phyloP scores from a whole-genome alignment of 2,888 invertebrate genomes.

The Pristionchus entomophagus region DNA sequence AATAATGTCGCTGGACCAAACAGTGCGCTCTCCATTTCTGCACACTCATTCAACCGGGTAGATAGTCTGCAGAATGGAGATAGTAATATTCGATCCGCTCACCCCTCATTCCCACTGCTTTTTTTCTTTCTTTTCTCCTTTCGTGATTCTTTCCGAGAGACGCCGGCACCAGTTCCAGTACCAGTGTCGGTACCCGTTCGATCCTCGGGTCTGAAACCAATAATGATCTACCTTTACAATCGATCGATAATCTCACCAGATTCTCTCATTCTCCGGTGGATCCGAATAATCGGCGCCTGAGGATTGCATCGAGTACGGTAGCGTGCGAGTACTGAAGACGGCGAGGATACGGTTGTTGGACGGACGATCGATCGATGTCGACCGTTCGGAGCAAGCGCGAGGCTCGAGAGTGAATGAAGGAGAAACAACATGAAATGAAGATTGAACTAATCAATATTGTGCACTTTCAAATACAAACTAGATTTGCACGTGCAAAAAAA shows the following conservation, averaged over 20 bases:
- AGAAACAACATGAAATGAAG: no score
- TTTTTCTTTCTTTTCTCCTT: constrained; percentile 18
- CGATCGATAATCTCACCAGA: neutral
- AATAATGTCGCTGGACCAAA: no score
- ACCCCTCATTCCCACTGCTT: neutral
- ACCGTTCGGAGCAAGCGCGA: neutral
- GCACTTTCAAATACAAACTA: no score
- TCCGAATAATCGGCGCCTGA: constrained; percentile 3
- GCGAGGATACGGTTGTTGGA: neutral
- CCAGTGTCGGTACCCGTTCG: neutral
- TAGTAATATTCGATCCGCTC: no score
- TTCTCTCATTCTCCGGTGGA: neutral
- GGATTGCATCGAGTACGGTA: neutral
- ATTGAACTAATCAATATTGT: no score
- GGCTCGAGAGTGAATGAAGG: neutral
- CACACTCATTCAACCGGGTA: no score
- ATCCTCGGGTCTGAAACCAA: neutral
- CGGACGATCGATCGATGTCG: neutral
- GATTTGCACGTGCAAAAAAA: no score
- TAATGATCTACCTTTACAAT: neutral
- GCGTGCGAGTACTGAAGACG: neutral
- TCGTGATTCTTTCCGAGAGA: neutral
- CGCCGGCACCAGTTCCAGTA: neutral
- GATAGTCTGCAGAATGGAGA: no score
- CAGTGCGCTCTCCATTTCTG: no score